Evolutionary conservation across 2,113 vertebrate species (phyloP), one percentile per base, ranked within the genome.

Genomic region (Neolamprologus ventralis): DNA sequence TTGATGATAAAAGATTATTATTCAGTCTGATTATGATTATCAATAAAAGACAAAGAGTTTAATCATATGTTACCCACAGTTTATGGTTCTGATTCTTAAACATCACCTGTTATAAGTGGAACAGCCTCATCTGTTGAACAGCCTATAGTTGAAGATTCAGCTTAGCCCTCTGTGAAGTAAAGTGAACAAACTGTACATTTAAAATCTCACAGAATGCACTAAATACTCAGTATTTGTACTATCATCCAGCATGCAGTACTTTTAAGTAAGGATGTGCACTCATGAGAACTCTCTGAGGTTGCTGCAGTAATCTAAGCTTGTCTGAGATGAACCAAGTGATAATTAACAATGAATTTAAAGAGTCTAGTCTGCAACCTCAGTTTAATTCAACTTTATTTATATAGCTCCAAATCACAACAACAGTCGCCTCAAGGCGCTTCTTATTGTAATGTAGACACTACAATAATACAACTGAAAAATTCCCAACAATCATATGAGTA

Each of bases 391-490:
- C 19, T 37, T 37, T n/a, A 37, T 65, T 65, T 65, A 65, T 65
- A 65, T 65, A 37, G 60, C 17, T 3, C 60, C 4, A 65, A 65
- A 65, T 65, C 60, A 37, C 33, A 65, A 35, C 58, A 63, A n/a
- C 60, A 65, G 33, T 65, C 1, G 0, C 60, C 33, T 65, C 33
- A 65, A 37, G 10, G 60, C 0, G 0, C 60, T 65, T 65, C 6
- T 7, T 65, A n/a, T 3, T 65, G 60, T n/a, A 37, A 37, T n/a
- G 19, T n/a, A 65, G 4, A 37, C 60, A 5, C 60, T 37, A 65
- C 19, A 65, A 65, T 65, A 37, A 37, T 7, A 63, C 58, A 63
- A 63, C 31, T 0, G 0, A 65, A 35, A 35, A 35, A 65, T 7
- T 37, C 31, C 17, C 31, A 65, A 1, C 60, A 65, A 35, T 65